phyloP scores from a whole-genome alignment of 2,888 invertebrate genomes.

The Autographa gamma region DNA sequence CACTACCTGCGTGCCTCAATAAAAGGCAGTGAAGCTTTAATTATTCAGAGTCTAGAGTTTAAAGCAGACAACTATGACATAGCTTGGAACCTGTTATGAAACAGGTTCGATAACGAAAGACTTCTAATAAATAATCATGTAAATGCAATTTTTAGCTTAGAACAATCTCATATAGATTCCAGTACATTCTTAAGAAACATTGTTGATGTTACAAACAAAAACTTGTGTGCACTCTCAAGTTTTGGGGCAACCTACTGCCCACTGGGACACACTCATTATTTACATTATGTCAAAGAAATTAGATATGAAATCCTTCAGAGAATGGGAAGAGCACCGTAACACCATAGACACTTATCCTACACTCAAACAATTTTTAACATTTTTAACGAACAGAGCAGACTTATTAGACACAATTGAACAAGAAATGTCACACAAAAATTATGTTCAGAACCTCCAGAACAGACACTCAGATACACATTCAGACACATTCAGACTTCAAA shows the following conservation, averaged over 20 bases:
- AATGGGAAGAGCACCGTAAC: conserved; percentile 31
- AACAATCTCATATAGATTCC: conserved; percentile 35
- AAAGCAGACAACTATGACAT: conserved; percentile 37
- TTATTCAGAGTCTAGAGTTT: conserved; percentile 43
- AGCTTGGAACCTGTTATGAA: conserved; percentile 41
- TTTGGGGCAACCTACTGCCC: conserved; percentile 27
- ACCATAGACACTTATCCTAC: background rate
- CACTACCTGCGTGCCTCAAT: conserved; percentile 22
- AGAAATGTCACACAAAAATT: no score
- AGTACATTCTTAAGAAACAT: conserved; percentile 27
- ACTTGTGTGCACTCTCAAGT: conserved; percentile 34
- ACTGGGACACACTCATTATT: conserved; percentile 46
- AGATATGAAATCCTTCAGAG: conserved; percentile 22
- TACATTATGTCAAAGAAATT: conserved; percentile 42
- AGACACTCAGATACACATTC: no score
- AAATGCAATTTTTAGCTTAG: conserved; percentile 38
- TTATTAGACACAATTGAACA: background rate
- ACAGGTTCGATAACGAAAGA: conserved; percentile 41
- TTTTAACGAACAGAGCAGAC: conserved; percentile 19
- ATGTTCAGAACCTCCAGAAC: no score
- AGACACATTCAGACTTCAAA: no score
- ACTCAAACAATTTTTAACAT: conserved; percentile 4
- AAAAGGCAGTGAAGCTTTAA: conserved; percentile 36
- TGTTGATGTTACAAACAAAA: conserved; percentile 35
- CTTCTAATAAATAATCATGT: conserved; percentile 22